Evolutionary conservation across 2,888 invertebrate species (phyloP).

Genomic region (Lasiommata megera): DNA sequence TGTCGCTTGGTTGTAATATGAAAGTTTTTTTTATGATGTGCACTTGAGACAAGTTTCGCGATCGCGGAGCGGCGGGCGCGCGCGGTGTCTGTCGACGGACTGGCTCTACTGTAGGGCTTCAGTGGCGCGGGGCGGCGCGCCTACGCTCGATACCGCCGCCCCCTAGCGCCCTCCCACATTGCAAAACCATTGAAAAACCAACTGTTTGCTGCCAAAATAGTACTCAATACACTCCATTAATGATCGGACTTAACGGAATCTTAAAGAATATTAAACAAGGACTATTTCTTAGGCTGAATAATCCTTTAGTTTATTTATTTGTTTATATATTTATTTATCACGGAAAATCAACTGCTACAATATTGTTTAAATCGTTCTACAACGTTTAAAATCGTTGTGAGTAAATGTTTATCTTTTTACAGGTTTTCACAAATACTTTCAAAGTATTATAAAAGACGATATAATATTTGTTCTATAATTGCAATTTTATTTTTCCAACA

Average conservation of each 20-base stretch:
- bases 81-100: slow-evolving; percentile 58
- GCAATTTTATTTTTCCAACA: too few species aligned
- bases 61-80: slow-evolving; percentile 47
- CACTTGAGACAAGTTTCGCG: slow-evolving; percentile 38
- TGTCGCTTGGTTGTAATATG: slow-evolving; percentile 38
- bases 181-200: slow-evolving; percentile 64
- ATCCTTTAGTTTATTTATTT: too few species aligned
- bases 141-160: slow-evolving; percentile 78
- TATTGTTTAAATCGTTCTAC: too few species aligned
- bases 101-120: slow-evolving; percentile 69
- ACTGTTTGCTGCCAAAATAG: slow-evolving; percentile 52
- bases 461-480: too few species aligned
- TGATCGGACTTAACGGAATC: slow-evolving; percentile 15
- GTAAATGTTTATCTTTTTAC: too few species aligned
- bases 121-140: slow-evolving; percentile 71
- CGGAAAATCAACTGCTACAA: too few species aligned
- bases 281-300: background rate
- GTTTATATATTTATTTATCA: too few species aligned
- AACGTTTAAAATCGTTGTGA: too few species aligned
- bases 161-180: slow-evolving; percentile 74
- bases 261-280: background rate
- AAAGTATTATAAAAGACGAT: too few species aligned
- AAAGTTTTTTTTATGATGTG: slow-evolving; percentile 42
- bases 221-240: slow-evolving; percentile 31
- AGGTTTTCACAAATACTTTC: too few species aligned